A percentile compares a stretch with the other conserved stretches of the same genome.
phyloP scores from a whole-genome alignment of 2,113 vertebrate species.

The Verasper variegatus region DNA sequence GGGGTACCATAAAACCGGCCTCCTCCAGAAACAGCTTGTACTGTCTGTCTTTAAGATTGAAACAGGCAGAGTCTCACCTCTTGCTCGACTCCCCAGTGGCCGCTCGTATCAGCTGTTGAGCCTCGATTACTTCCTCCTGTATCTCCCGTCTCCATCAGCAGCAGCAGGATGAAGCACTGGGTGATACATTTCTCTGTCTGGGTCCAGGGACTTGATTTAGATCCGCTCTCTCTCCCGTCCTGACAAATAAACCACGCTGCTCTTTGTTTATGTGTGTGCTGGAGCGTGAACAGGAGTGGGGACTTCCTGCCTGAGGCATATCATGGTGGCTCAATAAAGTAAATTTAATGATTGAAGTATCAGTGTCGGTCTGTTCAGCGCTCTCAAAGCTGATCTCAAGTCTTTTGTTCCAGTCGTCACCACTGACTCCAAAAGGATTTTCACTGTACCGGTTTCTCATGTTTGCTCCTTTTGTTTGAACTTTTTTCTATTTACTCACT shows the following conservation, averaged over 20 bases:
- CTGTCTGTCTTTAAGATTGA: conserved; percentile 66
- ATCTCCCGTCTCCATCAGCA: conserved; percentile 52
- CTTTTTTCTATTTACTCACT: neutral
- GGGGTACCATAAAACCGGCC: conserved; percentile 40
- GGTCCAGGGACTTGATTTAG: conserved; percentile 35
- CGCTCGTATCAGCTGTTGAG: conserved; percentile 46
- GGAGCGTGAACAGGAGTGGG: neutral
- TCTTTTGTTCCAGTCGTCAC: conserved; percentile 33
- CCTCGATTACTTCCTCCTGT: conserved; percentile 62
- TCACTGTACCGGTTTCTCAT: neutral
- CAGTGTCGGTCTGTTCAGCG: conserved; percentile 14
- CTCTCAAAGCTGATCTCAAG: conserved; percentile 16
- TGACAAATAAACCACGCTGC: too few species aligned
- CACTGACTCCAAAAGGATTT: neutral
- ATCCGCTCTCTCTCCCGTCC: conserved; percentile 7
- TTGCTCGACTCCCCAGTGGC: conserved; percentile 46
- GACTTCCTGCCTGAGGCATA: conserved; percentile 1
- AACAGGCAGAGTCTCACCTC: conserved; percentile 64
- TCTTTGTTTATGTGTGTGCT: conserved; percentile 10
- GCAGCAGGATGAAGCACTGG: conserved; percentile 40
- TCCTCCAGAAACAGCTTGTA: conserved; percentile 54
- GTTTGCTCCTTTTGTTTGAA: conserved; percentile 31
- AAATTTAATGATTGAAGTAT: conserved; percentile 47
- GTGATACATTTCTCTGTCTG: conserved; percentile 58
- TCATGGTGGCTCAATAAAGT: conserved; percentile 33